Evolutionary conservation across 2,113 vertebrate genomes (phyloP).

Genomic region (Morphnarchus princeps): DNA sequence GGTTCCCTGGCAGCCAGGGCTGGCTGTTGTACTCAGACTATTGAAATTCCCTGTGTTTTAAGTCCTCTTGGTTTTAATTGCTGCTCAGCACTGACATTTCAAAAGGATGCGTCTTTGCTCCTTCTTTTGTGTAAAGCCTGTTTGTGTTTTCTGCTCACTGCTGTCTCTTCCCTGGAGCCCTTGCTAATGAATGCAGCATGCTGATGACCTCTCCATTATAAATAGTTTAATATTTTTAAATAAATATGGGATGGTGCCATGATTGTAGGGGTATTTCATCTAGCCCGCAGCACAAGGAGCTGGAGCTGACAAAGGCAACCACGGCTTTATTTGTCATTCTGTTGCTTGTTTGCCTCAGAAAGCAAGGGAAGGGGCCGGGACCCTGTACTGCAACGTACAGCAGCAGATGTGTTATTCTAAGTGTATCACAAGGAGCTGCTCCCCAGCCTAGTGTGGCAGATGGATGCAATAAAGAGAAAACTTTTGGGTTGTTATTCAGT

Average conservation of each 20-base stretch:
- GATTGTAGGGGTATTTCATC: constrained; percentile 30
- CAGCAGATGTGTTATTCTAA: constrained; percentile 38
- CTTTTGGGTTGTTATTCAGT: neutral
- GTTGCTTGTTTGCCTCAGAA: neutral
- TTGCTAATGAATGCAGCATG: constrained; percentile 26
- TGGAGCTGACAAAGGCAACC: neutral
- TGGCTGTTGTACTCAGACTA: neutral
- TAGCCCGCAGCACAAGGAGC: constrained; percentile 19
- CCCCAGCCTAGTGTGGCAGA: neutral
- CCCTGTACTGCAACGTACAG: neutral
- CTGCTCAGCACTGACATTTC: constrained; percentile 1
- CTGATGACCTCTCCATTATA: constrained; percentile 36
- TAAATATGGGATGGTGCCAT: constrained; percentile 27
- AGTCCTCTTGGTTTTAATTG: neutral
- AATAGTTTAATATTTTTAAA: constrained; percentile 53
- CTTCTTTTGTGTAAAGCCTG: neutral
- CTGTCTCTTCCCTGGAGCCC: constrained; percentile 18
- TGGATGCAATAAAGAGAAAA: constrained; percentile 31
- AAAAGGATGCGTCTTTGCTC: neutral
- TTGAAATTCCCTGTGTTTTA: neutral
- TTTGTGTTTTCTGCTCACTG: neutral
- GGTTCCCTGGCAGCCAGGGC: neutral
- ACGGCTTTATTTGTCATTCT: neutral
- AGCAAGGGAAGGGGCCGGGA: neutral
- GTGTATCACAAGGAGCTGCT: constrained; percentile 17